Base-by-base conservation (phyloP, 2,888 invertebrate genomes). In the Blastobasis lacticolella region DNA sequence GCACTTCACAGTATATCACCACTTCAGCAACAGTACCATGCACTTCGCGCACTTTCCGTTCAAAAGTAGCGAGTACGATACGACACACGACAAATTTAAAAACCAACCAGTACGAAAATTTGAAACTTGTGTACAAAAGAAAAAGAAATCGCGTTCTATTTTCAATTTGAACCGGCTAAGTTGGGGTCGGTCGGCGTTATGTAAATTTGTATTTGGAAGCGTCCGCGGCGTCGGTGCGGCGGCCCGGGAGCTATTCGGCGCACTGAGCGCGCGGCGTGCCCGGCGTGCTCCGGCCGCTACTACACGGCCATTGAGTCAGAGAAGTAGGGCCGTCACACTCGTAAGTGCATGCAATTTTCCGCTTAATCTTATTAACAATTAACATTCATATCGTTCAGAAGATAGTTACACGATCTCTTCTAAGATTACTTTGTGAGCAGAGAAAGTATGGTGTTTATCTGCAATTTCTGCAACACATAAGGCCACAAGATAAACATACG, bases 241-340 rank as follows among this genome's bases (percentile, higher is more conserved):
- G 68, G 69, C 75, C 78, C 73, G 80, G 82, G 81, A 79, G 78
- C 78, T 73, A 67, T 66, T 68, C 64, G 69, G 75, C 78, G 73
- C 70, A 85, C 83, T 84, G 23, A 23, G 23, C 23, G 23, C 45
- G 58, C 47, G 50, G 55, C 60, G 61, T 57, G 59, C 61, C 64
- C 67, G 62, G 56, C 64, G 62, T 59, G 23, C 23, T 23, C 23
- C 64, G 60, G 66, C 61, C 60, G 53, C 55, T 54, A 49, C 54
- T 50, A 57, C 55, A 61, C 63, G 61, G 63, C 69, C 72, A 71
- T 67, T 78, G 75, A 77, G 56, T 75, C 80, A 75, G 75, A 74
- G 79, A 78, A 79, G 75, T 79, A 85, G 86, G 86, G 86, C 77
- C 77, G 79, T 75, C 81, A 76, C 75, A 67, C 58, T 59, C 65